phyloP scores from a whole-genome alignment of 2,797 vertebrate genomes.

The Acipenser ruthenus region DNA sequence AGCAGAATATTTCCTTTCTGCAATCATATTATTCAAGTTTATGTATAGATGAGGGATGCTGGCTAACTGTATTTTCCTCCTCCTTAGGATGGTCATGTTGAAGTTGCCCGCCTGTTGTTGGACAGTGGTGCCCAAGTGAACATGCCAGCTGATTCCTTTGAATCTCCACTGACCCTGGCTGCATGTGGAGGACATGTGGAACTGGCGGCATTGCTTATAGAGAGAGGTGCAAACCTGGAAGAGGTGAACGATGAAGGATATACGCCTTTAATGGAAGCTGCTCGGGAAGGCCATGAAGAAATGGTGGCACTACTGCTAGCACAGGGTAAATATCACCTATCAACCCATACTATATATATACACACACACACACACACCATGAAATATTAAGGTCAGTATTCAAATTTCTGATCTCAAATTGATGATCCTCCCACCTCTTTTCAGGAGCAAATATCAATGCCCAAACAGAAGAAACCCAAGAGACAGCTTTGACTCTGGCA shows the following conservation, averaged over 20 bases:
- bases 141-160: slow-evolving; percentile 97
- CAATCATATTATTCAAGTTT: too few relatives aligned
- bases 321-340: slow-evolving; percentile 66
- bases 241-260: slow-evolving; percentile 99
- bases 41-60: slow-evolving; percentile 6
- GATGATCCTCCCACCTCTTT: not conserved
- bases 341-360: too few relatives aligned
- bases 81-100: slow-evolving; percentile 89
- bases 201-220: slow-evolving; percentile 88
- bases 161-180: slow-evolving; percentile 90
- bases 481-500: slow-evolving; percentile 91
- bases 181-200: slow-evolving; percentile 96
- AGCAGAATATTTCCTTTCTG: too few relatives aligned
- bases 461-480: slow-evolving; percentile 96
- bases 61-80: slow-evolving; percentile 9
- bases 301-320: slow-evolving; percentile 95
- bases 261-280: slow-evolving; percentile 96
- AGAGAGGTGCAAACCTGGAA: slow-evolving; percentile 94
- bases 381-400: too few relatives aligned
- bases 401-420: too few relatives aligned
- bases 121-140: slow-evolving; percentile 98
- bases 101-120: slow-evolving; percentile 92
- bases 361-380: too few relatives aligned
- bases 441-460: slow-evolving; percentile 96
- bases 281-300: slow-evolving; percentile 94